Evolutionary conservation across 2,888 invertebrate genomes (phyloP).

Genomic region (Lomographa bimaculata): DNA sequence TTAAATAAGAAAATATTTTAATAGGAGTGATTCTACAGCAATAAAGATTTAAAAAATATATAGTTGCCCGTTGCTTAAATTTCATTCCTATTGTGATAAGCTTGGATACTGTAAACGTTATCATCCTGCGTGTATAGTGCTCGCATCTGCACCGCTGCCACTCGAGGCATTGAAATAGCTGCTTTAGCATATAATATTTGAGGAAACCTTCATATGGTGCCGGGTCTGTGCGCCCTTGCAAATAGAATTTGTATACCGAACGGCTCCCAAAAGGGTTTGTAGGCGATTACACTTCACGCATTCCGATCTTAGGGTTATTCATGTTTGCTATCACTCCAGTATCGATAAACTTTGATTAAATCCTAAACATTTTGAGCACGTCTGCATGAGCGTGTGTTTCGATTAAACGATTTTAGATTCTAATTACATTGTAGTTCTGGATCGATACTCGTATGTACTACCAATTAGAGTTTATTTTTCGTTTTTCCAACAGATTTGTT

Average conservation of each 20-base stretch:
- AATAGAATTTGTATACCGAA: slow-evolving; percentile 64
- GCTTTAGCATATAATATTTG: slow-evolving; percentile 61
- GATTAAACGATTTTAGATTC: slow-evolving; percentile 6
- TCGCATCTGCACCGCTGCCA: slow-evolving; percentile 41
- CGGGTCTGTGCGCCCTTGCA: slow-evolving; percentile 44
- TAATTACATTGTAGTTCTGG: slow-evolving; percentile 23
- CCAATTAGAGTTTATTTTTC: too few species aligned
- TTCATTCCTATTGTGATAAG: too few species aligned
- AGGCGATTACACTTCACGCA: slow-evolving; percentile 49
- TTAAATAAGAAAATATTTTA: too few species aligned
- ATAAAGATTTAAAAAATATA: too few species aligned
- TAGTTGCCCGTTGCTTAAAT: too few species aligned
- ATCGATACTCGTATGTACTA: slow-evolving; percentile 15
- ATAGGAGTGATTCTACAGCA: too few species aligned
- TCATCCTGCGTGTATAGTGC: slow-evolving; percentile 28
- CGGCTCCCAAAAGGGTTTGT: slow-evolving; percentile 51
- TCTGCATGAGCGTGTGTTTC: neutral
- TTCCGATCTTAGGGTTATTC: slow-evolving; percentile 47
- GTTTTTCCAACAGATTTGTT: slow-evolving; percentile 29
- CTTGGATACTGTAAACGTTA: slow-evolving; percentile 9
- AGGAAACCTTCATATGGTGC: slow-evolving; percentile 46
- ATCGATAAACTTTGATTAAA: slow-evolving; percentile 35
- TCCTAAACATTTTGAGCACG: slow-evolving; percentile 23
- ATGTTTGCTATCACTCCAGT: slow-evolving; percentile 43
- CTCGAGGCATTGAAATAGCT: slow-evolving; percentile 57